Evolutionary conservation across 2,797 vertebrate genomes (phyloP).

Genomic region (Smutsia gigantea): DNA sequence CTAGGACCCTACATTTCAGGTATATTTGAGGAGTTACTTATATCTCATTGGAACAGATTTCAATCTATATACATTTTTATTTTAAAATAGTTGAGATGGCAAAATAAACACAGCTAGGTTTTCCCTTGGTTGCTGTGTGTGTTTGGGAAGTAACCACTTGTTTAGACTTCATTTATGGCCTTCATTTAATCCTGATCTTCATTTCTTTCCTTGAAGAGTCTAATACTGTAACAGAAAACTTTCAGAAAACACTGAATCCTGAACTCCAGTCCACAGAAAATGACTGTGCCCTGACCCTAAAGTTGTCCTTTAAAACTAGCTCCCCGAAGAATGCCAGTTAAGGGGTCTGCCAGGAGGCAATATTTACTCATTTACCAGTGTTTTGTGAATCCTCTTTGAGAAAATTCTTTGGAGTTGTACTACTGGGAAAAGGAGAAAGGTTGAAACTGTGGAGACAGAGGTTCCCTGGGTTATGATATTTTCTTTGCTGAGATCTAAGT

Average conservation of each 20-base stretch:
- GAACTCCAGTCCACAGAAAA: neutral
- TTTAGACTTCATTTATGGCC: neutral
- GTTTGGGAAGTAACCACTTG: slow-evolving; percentile 5
- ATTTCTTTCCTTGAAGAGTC: neutral
- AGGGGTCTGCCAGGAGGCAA: slow-evolving; percentile 7
- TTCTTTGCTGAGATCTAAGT: neutral
- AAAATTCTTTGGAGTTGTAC: slow-evolving; percentile 33
- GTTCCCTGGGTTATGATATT: neutral
- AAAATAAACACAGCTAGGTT: slow-evolving; percentile 4
- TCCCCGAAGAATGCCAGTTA: slow-evolving; percentile 41
- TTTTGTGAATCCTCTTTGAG: slow-evolving; percentile 46
- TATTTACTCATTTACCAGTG: slow-evolving; percentile 31
- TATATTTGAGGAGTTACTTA: slow-evolving; percentile 34
- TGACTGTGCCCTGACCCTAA: neutral
- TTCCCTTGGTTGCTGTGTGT: neutral
- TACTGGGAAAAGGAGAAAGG: slow-evolving; percentile 41
- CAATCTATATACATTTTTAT: slow-evolving; percentile 21
- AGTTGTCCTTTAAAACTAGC: slow-evolving; percentile 29
- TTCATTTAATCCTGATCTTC: slow-evolving; percentile 15
- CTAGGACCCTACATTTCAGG: neutral
- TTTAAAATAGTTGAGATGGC: slow-evolving; percentile 24
- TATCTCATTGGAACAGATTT: slow-evolving; percentile 39
- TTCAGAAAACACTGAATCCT: slow-evolving; percentile 26
- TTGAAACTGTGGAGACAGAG: neutral
- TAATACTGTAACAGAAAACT: neutral